phyloP scores from a whole-genome alignment of 1,140 invertebrate genomes.

The Euwallacea fornicatus region DNA sequence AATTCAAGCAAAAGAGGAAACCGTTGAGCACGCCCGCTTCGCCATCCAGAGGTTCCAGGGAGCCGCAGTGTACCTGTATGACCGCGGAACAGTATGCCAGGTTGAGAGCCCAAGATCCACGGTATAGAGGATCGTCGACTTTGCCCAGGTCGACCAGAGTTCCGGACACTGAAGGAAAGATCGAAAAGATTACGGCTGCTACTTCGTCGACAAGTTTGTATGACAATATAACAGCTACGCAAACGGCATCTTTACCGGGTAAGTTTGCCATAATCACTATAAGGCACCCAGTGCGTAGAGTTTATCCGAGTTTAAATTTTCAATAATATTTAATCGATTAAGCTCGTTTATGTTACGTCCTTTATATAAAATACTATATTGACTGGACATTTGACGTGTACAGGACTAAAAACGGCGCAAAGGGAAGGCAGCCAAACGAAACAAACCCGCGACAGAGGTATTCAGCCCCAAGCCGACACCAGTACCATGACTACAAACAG shows the following conservation, averaged over 20 bases:
- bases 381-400: not conserved
- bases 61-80: slow-evolving; percentile 94
- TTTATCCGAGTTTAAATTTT: not conserved
- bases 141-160: slow-evolving; percentile 74
- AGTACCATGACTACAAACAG: slow-evolving; percentile 62
- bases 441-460: slow-evolving; percentile 54
- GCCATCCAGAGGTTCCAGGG: slow-evolving; percentile 77
- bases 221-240: slow-evolving; percentile 75
- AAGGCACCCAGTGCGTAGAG: too few relatives aligned
- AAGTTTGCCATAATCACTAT: slow-evolving; percentile 17
- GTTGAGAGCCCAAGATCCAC: slow-evolving; percentile 78
- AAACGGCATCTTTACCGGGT: slow-evolving; percentile 60
- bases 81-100: slow-evolving; percentile 88
- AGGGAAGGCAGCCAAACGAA: slow-evolving; percentile 49
- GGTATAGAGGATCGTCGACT: slow-evolving; percentile 82
- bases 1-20: slow-evolving; percentile 82
- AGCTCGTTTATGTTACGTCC: not conserved
- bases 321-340: not conserved
- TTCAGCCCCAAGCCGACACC: slow-evolving; percentile 65
- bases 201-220: slow-evolving; percentile 88
- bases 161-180: slow-evolving; percentile 66
- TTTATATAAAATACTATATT: not conserved
- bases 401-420: slow-evolving; percentile 48
- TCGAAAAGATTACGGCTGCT: slow-evolving; percentile 76
- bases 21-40: slow-evolving; percentile 92